Evolutionary conservation across 2,113 vertebrate genomes (phyloP).

Genomic region (Vanacampus margaritifer): DNA sequence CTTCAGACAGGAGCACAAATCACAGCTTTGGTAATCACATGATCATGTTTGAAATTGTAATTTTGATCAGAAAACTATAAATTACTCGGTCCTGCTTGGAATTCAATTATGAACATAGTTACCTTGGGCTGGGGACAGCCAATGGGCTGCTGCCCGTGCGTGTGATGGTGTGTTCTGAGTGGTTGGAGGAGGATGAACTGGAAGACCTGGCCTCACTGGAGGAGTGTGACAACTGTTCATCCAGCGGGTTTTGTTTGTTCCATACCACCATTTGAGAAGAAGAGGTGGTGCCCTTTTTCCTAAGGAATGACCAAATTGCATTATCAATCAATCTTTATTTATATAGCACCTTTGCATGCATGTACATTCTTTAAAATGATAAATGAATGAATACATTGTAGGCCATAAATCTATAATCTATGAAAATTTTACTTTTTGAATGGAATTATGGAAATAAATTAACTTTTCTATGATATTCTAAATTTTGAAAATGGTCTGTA

Average conservation of each 20-base stretch:
- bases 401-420: no score
- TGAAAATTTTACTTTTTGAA: no score
- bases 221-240: conserved; percentile 77
- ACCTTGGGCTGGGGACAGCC: conserved; percentile 91
- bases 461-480: no score
- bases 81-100: not conserved
- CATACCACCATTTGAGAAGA: conserved; percentile 84
- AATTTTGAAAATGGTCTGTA: no score
- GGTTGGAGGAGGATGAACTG: conserved; percentile 92
- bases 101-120: conserved; percentile 25
- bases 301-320: conserved; percentile 39
- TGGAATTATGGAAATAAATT: no score
- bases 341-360: no score
- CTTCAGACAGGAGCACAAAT: no score
- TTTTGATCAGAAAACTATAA: not conserved
- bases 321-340: no score
- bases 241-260: conserved; percentile 74
- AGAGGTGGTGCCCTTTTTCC: conserved; percentile 83
- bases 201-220: conserved; percentile 82
- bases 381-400: no score
- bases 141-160: conserved; percentile 91
- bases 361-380: no score
- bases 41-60: not conserved
- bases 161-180: conserved; percentile 82
- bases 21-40: no score